These are phyloP conservation scores for Rhagophthalmus giganteus DNA, from an alignment of 2,888 invertebrate genomes.

Conservation along the genomic window DNA sequence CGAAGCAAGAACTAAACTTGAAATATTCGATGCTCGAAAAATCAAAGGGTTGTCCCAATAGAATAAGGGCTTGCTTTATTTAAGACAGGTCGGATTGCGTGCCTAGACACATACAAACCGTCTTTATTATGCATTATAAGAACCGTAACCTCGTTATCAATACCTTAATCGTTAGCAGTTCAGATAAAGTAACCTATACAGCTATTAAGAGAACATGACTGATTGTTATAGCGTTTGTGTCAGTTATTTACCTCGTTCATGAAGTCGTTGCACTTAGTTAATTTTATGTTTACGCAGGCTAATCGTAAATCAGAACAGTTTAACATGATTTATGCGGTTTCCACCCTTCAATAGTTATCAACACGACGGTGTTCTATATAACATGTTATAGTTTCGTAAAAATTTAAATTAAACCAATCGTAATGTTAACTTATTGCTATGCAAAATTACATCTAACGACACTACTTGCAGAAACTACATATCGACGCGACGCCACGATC, in stretches of 20 bases:
- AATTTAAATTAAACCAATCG: too few relatives aligned
- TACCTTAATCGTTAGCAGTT: conserved; percentile 30
- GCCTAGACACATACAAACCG: conserved; percentile 26
- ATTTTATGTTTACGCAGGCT: neutral
- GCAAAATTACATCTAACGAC: too few relatives aligned
- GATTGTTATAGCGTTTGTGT: conserved; percentile 30
- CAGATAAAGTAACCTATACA: conserved; percentile 31
- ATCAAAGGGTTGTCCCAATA: conserved; percentile 12
- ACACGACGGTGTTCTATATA: too few relatives aligned
- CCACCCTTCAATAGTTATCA: too few relatives aligned
- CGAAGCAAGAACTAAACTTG: too few relatives aligned
- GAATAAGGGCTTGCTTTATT: conserved; percentile 7
- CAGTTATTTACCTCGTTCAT: conserved; percentile 13
- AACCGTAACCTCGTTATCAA: conserved; percentile 32
- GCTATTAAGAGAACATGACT: conserved; percentile 31
- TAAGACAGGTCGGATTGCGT: conserved; percentile 23
- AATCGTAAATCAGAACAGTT: neutral
- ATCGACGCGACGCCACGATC: conserved; percentile 24
- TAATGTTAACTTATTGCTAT: too few relatives aligned
- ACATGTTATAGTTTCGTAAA: too few relatives aligned
- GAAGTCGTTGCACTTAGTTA: conserved; percentile 6
- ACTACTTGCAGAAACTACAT: neutral
- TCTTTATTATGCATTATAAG: conserved; percentile 34
- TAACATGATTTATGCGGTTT: too few relatives aligned
- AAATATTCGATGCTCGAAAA: neutral